Conservation (phyloP, 2,113 vertebrate species). For the Rynchops niger region DNA sequence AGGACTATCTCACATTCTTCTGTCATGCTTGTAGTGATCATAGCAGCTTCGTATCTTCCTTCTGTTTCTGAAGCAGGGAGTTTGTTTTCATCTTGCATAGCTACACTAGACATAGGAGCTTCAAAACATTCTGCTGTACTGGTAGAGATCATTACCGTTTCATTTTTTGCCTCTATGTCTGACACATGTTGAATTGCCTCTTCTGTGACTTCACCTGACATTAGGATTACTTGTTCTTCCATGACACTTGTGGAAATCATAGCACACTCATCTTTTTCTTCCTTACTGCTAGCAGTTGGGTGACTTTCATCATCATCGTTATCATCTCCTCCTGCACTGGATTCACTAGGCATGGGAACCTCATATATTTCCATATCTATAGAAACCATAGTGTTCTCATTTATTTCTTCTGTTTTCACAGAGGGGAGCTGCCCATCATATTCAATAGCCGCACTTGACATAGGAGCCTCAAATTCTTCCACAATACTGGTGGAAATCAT, state of each 20-base stretch:
- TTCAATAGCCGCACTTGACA: constrained; percentile 61
- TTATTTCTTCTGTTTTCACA: constrained; percentile 4
- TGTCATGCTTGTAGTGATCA: constrained; percentile 72
- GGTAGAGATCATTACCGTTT: constrained; percentile 72
- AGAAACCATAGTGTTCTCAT: not conserved
- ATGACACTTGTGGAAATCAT: constrained; percentile 78
- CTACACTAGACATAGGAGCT: constrained; percentile 63
- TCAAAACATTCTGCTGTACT: constrained; percentile 74
- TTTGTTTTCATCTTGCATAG: constrained; percentile 12
- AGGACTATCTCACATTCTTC: constrained; percentile 69
- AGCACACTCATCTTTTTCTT: constrained; percentile 77
- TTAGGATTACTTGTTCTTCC: constrained; percentile 65
- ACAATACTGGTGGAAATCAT: constrained; percentile 77
- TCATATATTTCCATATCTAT: constrained; percentile 52
- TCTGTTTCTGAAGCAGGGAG: constrained; percentile 7
- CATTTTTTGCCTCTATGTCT: constrained; percentile 30
- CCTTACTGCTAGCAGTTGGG: constrained; percentile 63
- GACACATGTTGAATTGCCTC: not conserved
- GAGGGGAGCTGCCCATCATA: not conserved
- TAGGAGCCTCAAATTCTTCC: constrained; percentile 74
- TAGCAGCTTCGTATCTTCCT: constrained; percentile 36
- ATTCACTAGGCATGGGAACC: constrained; percentile 70
- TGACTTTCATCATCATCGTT: not conserved
- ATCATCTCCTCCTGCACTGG: constrained; percentile 23
- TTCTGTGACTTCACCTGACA: constrained; percentile 23